phyloP scores from a whole-genome alignment of 1,140 invertebrate species.

The Cotesia typhae region DNA sequence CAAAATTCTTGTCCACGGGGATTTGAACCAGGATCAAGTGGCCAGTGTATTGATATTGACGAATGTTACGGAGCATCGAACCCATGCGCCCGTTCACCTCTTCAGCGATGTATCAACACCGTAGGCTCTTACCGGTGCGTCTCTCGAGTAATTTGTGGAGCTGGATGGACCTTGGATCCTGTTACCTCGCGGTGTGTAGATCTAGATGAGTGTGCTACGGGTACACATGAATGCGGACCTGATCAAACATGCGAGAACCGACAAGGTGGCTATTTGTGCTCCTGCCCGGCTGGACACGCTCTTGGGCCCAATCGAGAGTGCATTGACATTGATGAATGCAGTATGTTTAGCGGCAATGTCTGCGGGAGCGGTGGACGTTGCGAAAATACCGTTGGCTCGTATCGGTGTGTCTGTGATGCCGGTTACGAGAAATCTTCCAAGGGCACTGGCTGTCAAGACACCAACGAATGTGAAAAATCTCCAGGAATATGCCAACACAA shows the following conservation, averaged over 20 bases:
- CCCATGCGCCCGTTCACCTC: slow-evolving; percentile 46
- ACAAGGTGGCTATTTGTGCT: slow-evolving; percentile 78
- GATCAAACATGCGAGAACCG: slow-evolving; percentile 81
- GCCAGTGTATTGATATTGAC: slow-evolving; percentile 65
- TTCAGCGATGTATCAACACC: slow-evolving; percentile 67
- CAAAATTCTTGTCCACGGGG: slow-evolving; percentile 48
- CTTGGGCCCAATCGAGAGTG: slow-evolving; percentile 58
- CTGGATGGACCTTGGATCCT: slow-evolving; percentile 73
- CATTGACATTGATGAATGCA: slow-evolving; percentile 75
- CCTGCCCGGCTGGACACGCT: slow-evolving; percentile 71
- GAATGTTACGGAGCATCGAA: slow-evolving; percentile 62
- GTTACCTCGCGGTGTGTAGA: slow-evolving; percentile 66
- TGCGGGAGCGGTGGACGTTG: slow-evolving; percentile 62
- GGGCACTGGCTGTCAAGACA: slow-evolving; percentile 70
- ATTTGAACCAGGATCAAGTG: slow-evolving; percentile 48
- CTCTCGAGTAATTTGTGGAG: slow-evolving; percentile 74
- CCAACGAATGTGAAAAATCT: slow-evolving; percentile 73
- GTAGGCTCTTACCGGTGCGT: slow-evolving; percentile 70
- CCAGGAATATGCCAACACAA: slow-evolving; percentile 80
- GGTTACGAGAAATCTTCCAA: slow-evolving; percentile 74
- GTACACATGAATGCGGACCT: slow-evolving; percentile 72
- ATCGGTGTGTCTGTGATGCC: slow-evolving; percentile 69
- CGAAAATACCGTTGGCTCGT: slow-evolving; percentile 71
- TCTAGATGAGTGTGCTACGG: slow-evolving; percentile 76
- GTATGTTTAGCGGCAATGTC: slow-evolving; percentile 53